These are phyloP conservation scores for Phyto melanocephala DNA, from an alignment of 2,888 invertebrate genomes.

Conservation along the genomic window DNA sequence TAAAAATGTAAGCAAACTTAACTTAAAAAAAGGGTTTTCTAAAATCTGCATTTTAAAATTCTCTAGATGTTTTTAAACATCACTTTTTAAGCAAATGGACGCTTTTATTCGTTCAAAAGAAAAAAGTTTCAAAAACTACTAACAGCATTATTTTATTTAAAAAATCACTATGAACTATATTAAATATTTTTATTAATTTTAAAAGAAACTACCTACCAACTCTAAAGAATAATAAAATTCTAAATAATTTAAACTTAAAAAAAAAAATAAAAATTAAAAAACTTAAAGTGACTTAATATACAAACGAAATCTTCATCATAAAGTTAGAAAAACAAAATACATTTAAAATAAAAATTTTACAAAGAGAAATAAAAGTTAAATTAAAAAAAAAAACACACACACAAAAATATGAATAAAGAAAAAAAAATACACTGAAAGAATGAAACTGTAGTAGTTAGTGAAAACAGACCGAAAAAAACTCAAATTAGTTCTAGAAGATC, in stretches of 20 bases:
- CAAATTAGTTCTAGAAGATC: slow-evolving; percentile 48
- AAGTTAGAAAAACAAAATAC: slow-evolving; percentile 23
- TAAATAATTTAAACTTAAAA: neutral
- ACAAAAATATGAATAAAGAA: slow-evolving; percentile 5
- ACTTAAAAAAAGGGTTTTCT: too few species aligned
- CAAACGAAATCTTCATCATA: slow-evolving; percentile 54
- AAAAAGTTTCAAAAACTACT: too few species aligned
- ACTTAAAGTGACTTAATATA: slow-evolving; percentile 61
- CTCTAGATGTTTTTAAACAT: too few species aligned
- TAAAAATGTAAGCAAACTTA: too few species aligned
- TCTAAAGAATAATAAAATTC: too few species aligned
- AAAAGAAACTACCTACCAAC: too few species aligned
- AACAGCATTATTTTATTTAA: too few species aligned
- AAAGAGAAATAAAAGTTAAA: slow-evolving; percentile 6
- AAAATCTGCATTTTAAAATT: too few species aligned
- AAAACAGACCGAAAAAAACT: slow-evolving; percentile 5
- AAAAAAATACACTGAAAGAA: slow-evolving; percentile 29
- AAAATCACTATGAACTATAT: too few species aligned
- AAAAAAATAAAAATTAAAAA: slow-evolving; percentile 11
- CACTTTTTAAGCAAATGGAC: too few species aligned
- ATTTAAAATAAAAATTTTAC: slow-evolving; percentile 42
- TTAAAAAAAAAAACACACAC: neutral
- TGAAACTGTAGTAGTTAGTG: slow-evolving; percentile 43
- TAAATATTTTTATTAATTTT: too few species aligned
- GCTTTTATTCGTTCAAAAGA: too few species aligned